Evolutionary conservation across 2,113 vertebrate species (phyloP).

Genomic region (Jaculus jaculus): DNA sequence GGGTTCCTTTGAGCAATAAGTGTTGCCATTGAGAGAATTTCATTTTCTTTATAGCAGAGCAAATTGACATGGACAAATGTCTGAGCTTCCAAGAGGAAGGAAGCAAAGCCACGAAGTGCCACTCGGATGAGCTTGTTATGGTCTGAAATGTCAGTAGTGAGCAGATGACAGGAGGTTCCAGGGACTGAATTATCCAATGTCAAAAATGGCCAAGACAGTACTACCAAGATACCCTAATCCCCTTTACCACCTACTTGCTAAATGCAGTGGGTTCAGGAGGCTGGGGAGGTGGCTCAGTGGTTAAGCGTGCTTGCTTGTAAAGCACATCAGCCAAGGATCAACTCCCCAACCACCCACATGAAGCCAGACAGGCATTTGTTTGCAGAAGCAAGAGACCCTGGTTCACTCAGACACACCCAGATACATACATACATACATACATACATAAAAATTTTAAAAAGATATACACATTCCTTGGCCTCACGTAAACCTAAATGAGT

Average conservation of each 20-base stretch:
- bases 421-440: too few relatives aligned
- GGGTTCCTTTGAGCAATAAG: not conserved
- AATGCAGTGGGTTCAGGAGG: not conserved
- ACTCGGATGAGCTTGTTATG: not conserved
- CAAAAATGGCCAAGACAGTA: not conserved
- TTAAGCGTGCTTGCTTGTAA: too few relatives aligned
- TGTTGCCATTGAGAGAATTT: not conserved
- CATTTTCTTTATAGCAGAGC: constrained; percentile 14
- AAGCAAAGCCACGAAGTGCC: not conserved
- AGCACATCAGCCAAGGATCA: too few relatives aligned
- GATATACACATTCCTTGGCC: not conserved
- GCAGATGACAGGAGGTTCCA: not conserved
- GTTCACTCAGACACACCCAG: too few relatives aligned
- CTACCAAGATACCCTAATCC: not conserved
- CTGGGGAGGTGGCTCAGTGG: too few relatives aligned
- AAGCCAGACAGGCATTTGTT: too few relatives aligned
- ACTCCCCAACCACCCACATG: too few relatives aligned
- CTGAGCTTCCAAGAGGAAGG: not conserved
- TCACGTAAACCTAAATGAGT: not conserved
- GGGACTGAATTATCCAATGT: not conserved
- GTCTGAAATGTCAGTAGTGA: not conserved
- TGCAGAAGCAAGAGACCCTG: too few relatives aligned
- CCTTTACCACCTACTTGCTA: not conserved
- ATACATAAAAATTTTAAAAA: too few relatives aligned
- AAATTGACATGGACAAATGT: not conserved